Percentiles rank a stretch among this genome's conserved stretches.
Conservation (phyloP, 2,113 vertebrate genomes). For the Melanocharis versteri region DNA sequence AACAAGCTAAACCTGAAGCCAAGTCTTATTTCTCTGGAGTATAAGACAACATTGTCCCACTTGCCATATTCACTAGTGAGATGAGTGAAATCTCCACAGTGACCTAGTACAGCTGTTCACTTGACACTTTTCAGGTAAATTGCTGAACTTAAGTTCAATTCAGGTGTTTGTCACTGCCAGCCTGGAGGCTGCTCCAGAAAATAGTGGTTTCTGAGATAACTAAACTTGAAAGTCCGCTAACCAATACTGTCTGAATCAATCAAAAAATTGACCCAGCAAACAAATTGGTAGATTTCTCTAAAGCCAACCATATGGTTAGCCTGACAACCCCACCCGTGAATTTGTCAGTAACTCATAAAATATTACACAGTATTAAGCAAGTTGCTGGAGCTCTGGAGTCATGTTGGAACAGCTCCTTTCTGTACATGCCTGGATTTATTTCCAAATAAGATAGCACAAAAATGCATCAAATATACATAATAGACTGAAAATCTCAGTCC, state of each 20-base stretch:
- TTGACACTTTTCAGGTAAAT: neutral
- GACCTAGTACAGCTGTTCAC: neutral
- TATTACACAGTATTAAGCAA: neutral
- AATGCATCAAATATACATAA: neutral
- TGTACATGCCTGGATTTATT: neutral
- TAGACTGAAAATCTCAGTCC: neutral
- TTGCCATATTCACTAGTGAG: neutral
- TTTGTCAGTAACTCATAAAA: neutral
- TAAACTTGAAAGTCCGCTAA: neutral
- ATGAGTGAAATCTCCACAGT: neutral
- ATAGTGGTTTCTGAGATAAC: neutral
- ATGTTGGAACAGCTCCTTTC: neutral
- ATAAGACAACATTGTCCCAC: rapidly evolving
- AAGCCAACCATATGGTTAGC: neutral
- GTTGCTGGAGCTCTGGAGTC: neutral
- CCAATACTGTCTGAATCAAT: neutral
- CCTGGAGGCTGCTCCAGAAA: neutral
- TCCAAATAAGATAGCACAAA: neutral
- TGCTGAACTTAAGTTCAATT: neutral
- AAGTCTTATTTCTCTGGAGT: neutral
- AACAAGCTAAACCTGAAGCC: neutral
- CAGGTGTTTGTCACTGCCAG: neutral
- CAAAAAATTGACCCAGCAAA: neutral
- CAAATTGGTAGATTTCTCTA: neutral
- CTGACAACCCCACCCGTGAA: neutral